These are phyloP conservation scores for Steromphala cineraria DNA, from an alignment of 2,888 invertebrate genomes.

Conservation along the genomic window DNA sequence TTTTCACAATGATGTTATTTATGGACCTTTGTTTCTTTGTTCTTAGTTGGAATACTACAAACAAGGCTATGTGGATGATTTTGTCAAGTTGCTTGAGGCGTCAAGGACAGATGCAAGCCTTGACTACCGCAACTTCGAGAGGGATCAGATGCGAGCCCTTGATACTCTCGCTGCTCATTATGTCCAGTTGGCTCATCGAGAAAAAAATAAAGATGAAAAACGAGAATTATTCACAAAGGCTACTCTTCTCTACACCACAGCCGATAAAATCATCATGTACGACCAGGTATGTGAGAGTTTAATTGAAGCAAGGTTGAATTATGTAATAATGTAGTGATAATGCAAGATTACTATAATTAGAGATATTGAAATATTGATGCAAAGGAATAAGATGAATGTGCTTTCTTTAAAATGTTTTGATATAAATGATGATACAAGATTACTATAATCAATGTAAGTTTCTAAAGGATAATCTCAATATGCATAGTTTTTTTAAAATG, in stretches of 20 bases:
- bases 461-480: not conserved
- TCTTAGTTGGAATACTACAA: constrained; percentile 96
- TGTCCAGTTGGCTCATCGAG: constrained; percentile 89
- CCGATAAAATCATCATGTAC: constrained; percentile 99
- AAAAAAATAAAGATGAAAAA: constrained; percentile 93
- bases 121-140: constrained; percentile 85
- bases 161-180: constrained; percentile 99
- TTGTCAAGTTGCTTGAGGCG: constrained; percentile 93
- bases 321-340: not conserved
- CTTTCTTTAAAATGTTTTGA: too few species aligned
- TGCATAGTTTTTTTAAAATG: too few species aligned
- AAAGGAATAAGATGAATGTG: too few species aligned
- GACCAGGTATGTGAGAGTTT: constrained; percentile 85
- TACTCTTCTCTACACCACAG: constrained; percentile 96
- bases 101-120: constrained; percentile 80
- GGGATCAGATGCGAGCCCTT: constrained; percentile 97
- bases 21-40: not conserved
- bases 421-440: too few species aligned
- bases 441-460: not conserved
- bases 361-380: too few species aligned
- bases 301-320: too few species aligned
- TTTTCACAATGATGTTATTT: too few species aligned
- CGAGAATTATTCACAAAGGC: constrained; percentile 93
- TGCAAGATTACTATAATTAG: too few species aligned
- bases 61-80: constrained; percentile 92